phyloP scores from a whole-genome alignment of 2,113 vertebrate species.

The Protobothrops flavoviridis region DNA sequence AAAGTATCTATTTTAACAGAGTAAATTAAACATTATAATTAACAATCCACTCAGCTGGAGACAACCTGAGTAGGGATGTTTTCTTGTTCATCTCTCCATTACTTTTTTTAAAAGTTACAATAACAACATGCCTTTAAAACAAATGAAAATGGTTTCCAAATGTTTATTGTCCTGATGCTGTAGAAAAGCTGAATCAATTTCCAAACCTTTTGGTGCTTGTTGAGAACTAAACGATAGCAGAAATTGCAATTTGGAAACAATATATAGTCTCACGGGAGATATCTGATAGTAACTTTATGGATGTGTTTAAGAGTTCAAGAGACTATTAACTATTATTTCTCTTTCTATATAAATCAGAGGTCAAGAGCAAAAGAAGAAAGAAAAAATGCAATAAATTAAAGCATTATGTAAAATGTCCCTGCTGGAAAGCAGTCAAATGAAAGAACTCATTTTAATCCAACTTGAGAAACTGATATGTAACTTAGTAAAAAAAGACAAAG shows the following conservation, averaged over 20 bases:
- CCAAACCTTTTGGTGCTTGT: slow-evolving; percentile 13
- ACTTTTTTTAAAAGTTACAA: slow-evolving; percentile 2
- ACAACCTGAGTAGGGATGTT: neutral
- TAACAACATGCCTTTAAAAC: slow-evolving; percentile 8
- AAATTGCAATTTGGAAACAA: slow-evolving; percentile 30
- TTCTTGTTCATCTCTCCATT: slow-evolving; percentile 22
- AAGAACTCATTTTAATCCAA: neutral
- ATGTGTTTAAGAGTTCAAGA: neutral
- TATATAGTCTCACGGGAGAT: slow-evolving; percentile 6
- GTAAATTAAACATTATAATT: neutral
- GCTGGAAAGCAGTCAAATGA: neutral
- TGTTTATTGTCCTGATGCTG: slow-evolving; percentile 22
- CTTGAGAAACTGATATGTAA: neutral
- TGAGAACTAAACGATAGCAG: slow-evolving; percentile 27
- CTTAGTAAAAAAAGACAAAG: neutral
- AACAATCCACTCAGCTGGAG: neutral
- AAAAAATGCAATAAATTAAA: neutral
- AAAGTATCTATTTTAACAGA: neutral
- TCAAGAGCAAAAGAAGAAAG: neutral
- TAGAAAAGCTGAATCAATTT: slow-evolving; percentile 18
- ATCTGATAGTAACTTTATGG: neutral
- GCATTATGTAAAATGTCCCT: too few species aligned
- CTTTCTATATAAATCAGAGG: neutral
- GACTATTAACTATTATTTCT: neutral
- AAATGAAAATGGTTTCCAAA: slow-evolving; percentile 28